Percentiles rank a stretch among this genome's conserved stretches.
These are phyloP conservation scores for Romanogobio albipinnatus DNA, from an alignment of 2,113 vertebrate species.

Conservation along the genomic window DNA sequence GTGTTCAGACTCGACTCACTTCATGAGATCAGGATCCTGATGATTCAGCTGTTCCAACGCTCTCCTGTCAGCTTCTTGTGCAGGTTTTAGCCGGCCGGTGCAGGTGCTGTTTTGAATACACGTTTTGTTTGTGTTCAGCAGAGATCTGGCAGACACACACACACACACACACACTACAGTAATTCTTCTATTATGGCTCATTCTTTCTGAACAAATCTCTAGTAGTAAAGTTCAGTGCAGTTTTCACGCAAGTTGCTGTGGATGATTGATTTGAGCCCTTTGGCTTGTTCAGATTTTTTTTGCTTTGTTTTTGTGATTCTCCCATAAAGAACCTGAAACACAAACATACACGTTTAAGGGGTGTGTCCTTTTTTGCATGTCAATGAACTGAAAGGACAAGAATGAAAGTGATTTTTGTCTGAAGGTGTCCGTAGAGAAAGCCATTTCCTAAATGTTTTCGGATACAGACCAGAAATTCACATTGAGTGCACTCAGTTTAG, in stretches of 20 bases:
- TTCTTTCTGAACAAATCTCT: not conserved
- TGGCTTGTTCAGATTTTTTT: not conserved
- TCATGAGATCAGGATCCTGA: not conserved
- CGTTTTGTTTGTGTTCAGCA: constrained; percentile 34
- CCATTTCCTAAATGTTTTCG: not conserved
- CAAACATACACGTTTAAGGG: not conserved
- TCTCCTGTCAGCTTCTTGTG: not conserved
- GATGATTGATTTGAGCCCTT: too few species aligned
- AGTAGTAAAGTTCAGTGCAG: too few species aligned
- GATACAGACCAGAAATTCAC: not conserved
- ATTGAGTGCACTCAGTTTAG: not conserved
- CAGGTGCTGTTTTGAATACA: constrained; percentile 48
- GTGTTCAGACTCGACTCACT: not conserved
- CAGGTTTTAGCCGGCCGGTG: not conserved
- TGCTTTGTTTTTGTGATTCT: not conserved
- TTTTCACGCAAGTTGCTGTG: too few species aligned
- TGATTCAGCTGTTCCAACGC: not conserved
- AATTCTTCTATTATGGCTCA: not conserved
- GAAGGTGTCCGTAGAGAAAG: not conserved
- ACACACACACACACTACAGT: not conserved
- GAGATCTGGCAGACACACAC: not conserved
- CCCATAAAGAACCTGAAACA: not conserved
- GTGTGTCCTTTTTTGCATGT: not conserved
- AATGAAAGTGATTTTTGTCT: not conserved
- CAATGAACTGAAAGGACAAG: not conserved